Conservation (phyloP, 2,113 vertebrate genomes). For the Sterrhoptilus dennistouni region DNA sequence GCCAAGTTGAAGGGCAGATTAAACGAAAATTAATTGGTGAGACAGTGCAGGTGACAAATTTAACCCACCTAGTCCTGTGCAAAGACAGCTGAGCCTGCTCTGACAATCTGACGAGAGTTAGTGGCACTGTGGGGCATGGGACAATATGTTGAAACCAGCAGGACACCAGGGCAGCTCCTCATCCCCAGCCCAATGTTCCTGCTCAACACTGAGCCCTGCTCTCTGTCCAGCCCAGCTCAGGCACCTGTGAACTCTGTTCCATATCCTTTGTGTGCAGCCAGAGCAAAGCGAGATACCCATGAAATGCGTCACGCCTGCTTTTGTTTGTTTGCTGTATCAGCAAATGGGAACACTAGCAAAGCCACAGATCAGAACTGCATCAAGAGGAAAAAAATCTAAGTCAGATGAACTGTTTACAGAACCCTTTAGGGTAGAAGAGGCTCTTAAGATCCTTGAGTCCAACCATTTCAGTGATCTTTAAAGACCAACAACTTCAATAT, state of each 20-base stretch:
- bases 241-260: neutral
- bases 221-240: neutral
- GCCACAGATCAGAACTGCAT: neutral
- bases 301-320: neutral
- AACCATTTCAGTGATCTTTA: neutral
- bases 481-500: neutral
- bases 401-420: neutral
- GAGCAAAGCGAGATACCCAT: neutral
- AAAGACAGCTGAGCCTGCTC: constrained; percentile 7
- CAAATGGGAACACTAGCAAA: neutral
- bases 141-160: neutral
- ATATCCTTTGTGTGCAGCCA: accelerated
- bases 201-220: neutral
- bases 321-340: neutral
- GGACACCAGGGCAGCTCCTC: neutral
- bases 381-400: neutral
- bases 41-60: neutral
- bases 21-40: constrained; percentile 34
- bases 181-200: neutral
- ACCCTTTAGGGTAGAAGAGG: neutral
- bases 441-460: neutral
- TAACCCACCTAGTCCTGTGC: neutral
- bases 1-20: constrained; percentile 51
- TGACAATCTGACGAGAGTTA: neutral
- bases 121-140: neutral